Conservation (phyloP, 2,113 vertebrate species). For the Pseudorhombus dupliciocellatus region DNA sequence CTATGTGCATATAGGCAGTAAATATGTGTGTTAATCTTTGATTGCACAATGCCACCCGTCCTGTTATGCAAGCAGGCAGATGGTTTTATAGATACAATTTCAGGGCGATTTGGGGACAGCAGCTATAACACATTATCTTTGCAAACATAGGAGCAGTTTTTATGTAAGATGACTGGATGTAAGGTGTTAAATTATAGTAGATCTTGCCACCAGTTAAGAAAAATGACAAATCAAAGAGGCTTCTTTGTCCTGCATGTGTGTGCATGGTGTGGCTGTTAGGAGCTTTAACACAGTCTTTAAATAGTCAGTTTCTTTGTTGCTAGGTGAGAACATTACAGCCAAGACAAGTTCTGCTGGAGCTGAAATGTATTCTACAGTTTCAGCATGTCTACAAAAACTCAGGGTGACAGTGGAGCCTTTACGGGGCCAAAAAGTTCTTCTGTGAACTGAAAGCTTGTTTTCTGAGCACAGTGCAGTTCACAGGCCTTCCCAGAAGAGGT, state of each 20-base stretch:
- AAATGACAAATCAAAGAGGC: constrained; percentile 30
- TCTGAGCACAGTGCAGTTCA: neutral
- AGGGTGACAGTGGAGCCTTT: neutral
- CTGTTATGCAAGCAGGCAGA: constrained; percentile 74
- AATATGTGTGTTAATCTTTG: constrained; percentile 36
- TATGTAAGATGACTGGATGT: neutral
- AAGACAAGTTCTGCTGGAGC: constrained; percentile 34
- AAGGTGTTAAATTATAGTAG: neutral
- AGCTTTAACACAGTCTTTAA: constrained; percentile 57
- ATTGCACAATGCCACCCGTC: constrained; percentile 70
- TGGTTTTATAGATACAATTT: constrained; percentile 65
- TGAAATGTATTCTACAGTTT: constrained; percentile 23
- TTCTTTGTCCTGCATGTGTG: constrained; percentile 10
- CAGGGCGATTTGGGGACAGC: constrained; percentile 43
- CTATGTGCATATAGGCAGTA: constrained; percentile 1
- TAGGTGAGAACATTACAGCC: constrained; percentile 44
- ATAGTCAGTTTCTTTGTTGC: constrained; percentile 63
- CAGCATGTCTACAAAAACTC: constrained; percentile 16
- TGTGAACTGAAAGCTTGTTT: constrained; percentile 1
- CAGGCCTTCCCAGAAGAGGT: neutral
- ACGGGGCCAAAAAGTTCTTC: neutral
- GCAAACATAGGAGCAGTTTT: neutral
- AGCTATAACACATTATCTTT: constrained; percentile 29
- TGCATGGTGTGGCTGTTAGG: constrained; percentile 13
- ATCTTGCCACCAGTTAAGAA: neutral